A percentile compares a stretch with the other conserved stretches of the same genome.
phyloP scores from a whole-genome alignment of 2,113 vertebrate species.

The Corydoras maculifer region DNA sequence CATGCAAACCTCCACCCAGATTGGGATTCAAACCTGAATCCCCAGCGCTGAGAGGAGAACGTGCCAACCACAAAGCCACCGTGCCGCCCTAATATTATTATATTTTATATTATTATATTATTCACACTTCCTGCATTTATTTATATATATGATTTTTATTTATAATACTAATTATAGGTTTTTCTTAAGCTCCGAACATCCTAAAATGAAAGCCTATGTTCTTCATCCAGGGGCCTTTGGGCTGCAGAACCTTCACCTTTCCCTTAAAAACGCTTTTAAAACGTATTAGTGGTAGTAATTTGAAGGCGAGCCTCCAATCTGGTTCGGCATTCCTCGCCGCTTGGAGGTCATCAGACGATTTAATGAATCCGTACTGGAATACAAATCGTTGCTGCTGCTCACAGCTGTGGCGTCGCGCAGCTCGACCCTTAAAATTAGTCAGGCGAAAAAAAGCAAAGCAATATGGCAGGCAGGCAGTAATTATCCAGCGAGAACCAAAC shows the following conservation, averaged over 20 bases:
- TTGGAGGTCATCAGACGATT: conserved; percentile 1
- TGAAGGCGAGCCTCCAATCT: neutral
- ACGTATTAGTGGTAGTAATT: conserved; percentile 12
- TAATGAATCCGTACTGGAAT: neutral
- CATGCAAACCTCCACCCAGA: no score
- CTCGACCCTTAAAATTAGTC: conserved; percentile 12
- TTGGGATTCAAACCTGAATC: no score
- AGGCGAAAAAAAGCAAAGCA: conserved; percentile 38
- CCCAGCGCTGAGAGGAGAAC: no score
- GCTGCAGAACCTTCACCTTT: neutral
- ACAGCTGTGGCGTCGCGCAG: conserved; percentile 7
- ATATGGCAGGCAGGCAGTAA: conserved; percentile 50
- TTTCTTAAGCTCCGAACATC: no score
- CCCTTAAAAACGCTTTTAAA: conserved; percentile 13
- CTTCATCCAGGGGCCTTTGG: neutral
- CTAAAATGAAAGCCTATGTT: neutral
- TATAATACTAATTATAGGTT: no score
- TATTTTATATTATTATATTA: no score
- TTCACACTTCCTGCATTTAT: no score
- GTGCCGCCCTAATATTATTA: no score
- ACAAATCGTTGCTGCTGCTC: conserved; percentile 2
- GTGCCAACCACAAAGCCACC: no score
- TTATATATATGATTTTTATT: no score
- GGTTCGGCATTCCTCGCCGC: neutral
- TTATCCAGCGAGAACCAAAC: conserved; percentile 52